These are phyloP conservation scores for Zaprionus bogoriensis DNA, from an alignment of 2,888 invertebrate species.

Conservation along the genomic window DNA sequence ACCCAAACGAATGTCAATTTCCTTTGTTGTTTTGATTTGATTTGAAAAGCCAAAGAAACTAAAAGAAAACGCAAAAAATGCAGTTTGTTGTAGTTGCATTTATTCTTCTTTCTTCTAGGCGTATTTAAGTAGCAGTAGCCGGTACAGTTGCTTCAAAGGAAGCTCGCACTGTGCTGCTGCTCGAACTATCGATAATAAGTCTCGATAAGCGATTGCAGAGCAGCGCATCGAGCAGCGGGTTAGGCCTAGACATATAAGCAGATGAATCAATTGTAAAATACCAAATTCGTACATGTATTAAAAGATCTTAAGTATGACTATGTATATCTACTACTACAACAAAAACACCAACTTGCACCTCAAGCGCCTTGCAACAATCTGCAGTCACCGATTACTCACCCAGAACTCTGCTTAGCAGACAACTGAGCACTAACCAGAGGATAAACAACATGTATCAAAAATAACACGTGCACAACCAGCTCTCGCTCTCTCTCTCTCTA, in stretches of 20 bases:
- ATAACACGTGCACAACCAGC: neutral
- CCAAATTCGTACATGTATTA: constrained; percentile 34
- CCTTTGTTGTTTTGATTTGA: constrained; percentile 33
- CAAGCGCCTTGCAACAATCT: constrained; percentile 6
- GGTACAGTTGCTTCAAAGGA: constrained; percentile 36
- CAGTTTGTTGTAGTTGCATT: constrained; percentile 46
- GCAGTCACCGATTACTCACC: constrained; percentile 45
- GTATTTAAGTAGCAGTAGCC: constrained; percentile 23
- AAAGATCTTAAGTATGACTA: constrained; percentile 19
- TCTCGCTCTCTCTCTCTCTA: constrained; percentile 5
- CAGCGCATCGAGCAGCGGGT: constrained; percentile 5
- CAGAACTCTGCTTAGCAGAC: constrained; percentile 27
- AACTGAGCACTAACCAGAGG: constrained; percentile 27
- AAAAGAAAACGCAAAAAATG: constrained; percentile 17
- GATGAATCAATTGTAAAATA: constrained; percentile 33
- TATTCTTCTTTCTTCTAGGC: constrained; percentile 30
- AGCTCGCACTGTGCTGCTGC: constrained; percentile 10
- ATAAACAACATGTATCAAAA: constrained; percentile 1
- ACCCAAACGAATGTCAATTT: constrained; percentile 79
- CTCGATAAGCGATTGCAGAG: constrained; percentile 21
- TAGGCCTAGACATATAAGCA: constrained; percentile 37
- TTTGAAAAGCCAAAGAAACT: constrained; percentile 17
- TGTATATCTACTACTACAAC: constrained; percentile 2
- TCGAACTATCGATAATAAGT: constrained; percentile 25
- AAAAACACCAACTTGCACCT: constrained; percentile 14